Evolutionary conservation across 1,140 invertebrate species (phyloP), one percentile per base, ranked within the genome.

Genomic region (Aricia agestis): DNA sequence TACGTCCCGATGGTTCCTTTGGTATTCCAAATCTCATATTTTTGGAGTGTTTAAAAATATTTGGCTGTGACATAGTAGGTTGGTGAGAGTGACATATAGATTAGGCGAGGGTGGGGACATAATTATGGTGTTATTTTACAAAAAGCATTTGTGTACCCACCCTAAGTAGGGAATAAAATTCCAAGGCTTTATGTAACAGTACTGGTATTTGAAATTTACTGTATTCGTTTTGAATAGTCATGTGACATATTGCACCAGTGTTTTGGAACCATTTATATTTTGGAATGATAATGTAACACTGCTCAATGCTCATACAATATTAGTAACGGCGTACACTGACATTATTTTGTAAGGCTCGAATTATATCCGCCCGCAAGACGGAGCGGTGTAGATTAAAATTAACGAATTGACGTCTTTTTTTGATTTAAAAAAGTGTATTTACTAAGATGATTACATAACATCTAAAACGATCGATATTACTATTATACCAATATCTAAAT

Each of bases 31-130:
- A 63, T 63, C 59, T 63, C 59, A 63, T 82, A 82, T 82, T 82
- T 85, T 85, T 83, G 73, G 78, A 81, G 74, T 66, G 79, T 78
- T 78, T 85, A 78, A 71, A 78, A 72, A 63, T 71, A 76, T 78
- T 82, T 82, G 84, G 84, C 85, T 87, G 85, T 87, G 85, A 87
- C 82, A 59, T 59, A 61, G 59, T 63, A 63, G 19, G 59, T 17
- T 59, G 59, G 6, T 63, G 45, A 52, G 59, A 19, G 59, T 18
- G 59, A 18, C 59, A 63, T 11, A 11, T 63, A 63, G 59, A 13
- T 63, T 63, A 63, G 59, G 59, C 2, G 1, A 19, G 59, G 9
- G 59, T 17, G 18, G 18, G 59, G 4, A 63, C 59, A 10, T 25
- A 11, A 1, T 25, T n/a, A n/a, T n/a, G n/a, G 59, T 11, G 18